Evolutionary conservation across 2,888 invertebrate genomes (phyloP).

Genomic region (Brachynemurus nebulosus): DNA sequence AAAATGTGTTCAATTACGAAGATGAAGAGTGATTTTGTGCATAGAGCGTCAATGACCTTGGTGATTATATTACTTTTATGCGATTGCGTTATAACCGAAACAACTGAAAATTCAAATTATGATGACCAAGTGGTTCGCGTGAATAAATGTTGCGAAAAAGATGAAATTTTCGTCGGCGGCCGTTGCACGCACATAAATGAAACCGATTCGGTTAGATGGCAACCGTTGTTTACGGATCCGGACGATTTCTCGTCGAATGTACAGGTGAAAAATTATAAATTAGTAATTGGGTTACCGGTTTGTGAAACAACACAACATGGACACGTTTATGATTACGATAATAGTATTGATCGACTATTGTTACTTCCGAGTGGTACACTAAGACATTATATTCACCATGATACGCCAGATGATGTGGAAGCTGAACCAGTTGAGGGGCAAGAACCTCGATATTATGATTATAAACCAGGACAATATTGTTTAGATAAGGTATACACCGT

Average conservation of each 20-base stretch:
- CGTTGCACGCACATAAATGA: conserved; percentile 47
- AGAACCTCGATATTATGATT: conserved; percentile 50
- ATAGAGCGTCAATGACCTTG: conserved; percentile 3
- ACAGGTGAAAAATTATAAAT: conserved; percentile 18
- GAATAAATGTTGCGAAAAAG: conserved; percentile 66
- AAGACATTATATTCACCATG: conserved; percentile 52
- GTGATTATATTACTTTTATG: conserved; percentile 1
- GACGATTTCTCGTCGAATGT: conserved; percentile 30
- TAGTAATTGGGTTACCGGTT: conserved; percentile 49
- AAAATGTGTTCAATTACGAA: neutral
- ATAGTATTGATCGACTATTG: conserved; percentile 45
- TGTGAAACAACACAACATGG: conserved; percentile 57
- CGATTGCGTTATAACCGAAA: conserved; percentile 3
- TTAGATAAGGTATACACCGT: conserved; percentile 68
- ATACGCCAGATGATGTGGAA: conserved; percentile 31
- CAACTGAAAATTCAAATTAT: neutral
- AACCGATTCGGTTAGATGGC: conserved; percentile 43
- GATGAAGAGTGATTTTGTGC: no score
- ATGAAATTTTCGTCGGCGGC: conserved; percentile 54
- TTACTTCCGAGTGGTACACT: conserved; percentile 56
- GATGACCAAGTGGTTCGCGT: conserved; percentile 34
- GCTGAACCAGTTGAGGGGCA: conserved; percentile 29
- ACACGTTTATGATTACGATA: conserved; percentile 48
- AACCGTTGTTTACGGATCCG: conserved; percentile 47
- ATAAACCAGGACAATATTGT: conserved; percentile 63